These are phyloP conservation scores for Polyommatus iphigenia DNA, from an alignment of 2,888 invertebrate genomes.

Conservation along the genomic window DNA sequence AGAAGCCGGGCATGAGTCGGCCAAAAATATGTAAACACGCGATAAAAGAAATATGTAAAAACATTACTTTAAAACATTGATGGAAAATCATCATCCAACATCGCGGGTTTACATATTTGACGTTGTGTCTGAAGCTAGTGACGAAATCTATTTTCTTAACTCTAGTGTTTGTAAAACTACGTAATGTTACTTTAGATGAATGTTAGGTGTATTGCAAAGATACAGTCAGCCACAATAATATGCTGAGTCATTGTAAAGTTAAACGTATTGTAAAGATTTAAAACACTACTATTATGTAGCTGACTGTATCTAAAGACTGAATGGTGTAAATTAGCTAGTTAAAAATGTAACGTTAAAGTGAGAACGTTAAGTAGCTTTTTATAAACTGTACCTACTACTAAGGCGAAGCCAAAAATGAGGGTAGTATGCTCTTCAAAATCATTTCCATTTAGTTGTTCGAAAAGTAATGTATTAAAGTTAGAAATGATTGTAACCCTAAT, in stretches of 20 bases:
- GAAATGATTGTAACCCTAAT: not conserved
- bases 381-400: conserved; percentile 36
- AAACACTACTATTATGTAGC: conserved; percentile 20
- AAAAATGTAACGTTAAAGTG: conserved; percentile 35
- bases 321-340: conserved; percentile 22
- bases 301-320: conserved; percentile 30
- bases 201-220: conserved; percentile 29
- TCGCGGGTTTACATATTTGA: not conserved
- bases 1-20: not conserved
- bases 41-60: not conserved
- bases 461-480: not conserved
- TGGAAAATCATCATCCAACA: not conserved
- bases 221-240: conserved; percentile 28
- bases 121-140: conserved; percentile 6
- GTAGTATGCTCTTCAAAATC: not conserved
- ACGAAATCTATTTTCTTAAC: conserved; percentile 30
- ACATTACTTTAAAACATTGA: not conserved
- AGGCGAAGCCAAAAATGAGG: conserved; percentile 4
- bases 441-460: not conserved
- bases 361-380: conserved; percentile 45
- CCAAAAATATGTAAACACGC: not conserved
- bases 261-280: not conserved
- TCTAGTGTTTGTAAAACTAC: conserved; percentile 34
- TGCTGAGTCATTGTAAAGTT: not conserved
- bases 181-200: conserved; percentile 16